A percentile compares a stretch with the other conserved stretches of the same genome.
phyloP scores from a whole-genome alignment of 2,113 vertebrate genomes.

The Calidris pygmaea region DNA sequence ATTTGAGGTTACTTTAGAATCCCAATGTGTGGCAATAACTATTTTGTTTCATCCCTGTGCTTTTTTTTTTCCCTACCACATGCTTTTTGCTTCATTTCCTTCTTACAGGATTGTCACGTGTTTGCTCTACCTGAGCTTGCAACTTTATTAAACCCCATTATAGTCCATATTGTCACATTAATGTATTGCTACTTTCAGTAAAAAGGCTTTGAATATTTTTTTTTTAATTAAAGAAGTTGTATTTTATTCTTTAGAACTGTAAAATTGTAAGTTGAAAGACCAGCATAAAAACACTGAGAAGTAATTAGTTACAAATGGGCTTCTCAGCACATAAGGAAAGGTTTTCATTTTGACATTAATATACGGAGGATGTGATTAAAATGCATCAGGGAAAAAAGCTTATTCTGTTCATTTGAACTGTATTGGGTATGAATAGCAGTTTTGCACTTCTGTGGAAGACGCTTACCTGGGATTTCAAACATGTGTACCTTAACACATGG shows the following conservation, averaged over 20 bases:
- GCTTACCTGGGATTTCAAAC: background rate
- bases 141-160: background rate
- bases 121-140: background rate
- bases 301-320: background rate
- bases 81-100: background rate
- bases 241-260: constrained; percentile 3
- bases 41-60: background rate
- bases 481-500: rapidly evolving
- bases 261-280: background rate
- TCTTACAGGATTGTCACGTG: background rate
- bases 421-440: background rate
- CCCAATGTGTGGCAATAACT: rapidly evolving
- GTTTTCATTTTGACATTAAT: background rate
- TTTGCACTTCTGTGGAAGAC: background rate
- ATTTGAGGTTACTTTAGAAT: background rate
- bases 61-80: background rate
- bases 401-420: background rate
- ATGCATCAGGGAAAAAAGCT: background rate
- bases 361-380: background rate
- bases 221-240: background rate
- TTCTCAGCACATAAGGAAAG: background rate
- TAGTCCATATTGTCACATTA: background rate
- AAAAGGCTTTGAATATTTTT: background rate
- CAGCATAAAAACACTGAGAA: constrained; percentile 1
- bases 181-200: background rate